Percentiles rank a stretch among this genome's conserved stretches.
Conservation (phyloP, 2,113 vertebrate genomes). For the Cacatua alba region DNA sequence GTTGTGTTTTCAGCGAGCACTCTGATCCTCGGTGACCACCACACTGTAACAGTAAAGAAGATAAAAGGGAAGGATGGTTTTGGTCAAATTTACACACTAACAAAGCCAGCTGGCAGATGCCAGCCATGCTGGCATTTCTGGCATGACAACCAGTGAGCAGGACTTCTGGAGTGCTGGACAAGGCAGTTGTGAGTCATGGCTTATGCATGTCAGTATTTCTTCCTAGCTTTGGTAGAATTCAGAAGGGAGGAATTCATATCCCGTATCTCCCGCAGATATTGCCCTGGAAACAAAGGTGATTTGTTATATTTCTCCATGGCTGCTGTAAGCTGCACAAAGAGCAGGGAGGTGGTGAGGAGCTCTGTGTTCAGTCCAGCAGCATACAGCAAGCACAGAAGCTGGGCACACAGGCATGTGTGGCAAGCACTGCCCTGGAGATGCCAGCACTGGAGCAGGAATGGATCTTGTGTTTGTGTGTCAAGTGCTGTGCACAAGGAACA, state of each 20-base stretch:
- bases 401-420: accelerated
- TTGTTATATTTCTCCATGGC: background rate
- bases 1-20: background rate
- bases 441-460: background rate
- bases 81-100: background rate
- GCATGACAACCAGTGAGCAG: background rate
- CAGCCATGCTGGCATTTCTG: background rate
- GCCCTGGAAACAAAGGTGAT: background rate
- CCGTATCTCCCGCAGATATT: background rate
- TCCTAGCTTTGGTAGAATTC: background rate
- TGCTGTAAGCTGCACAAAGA: background rate
- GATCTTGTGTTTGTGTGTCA: accelerated
- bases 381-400: accelerated
- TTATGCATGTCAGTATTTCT: conserved; percentile 19
- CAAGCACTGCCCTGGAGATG: background rate
- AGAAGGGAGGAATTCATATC: background rate
- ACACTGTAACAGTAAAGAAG: background rate
- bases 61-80: background rate
- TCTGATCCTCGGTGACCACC: background rate
- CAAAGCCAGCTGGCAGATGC: background rate
- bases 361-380: background rate
- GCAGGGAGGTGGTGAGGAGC: background rate
- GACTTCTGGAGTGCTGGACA: background rate
- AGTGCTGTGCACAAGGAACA: accelerated
- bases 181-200: background rate